Percentiles rank a stretch among this genome's conserved stretches.
Conservation (phyloP, 2,797 vertebrate genomes). For the Phalanger gymnotis region DNA sequence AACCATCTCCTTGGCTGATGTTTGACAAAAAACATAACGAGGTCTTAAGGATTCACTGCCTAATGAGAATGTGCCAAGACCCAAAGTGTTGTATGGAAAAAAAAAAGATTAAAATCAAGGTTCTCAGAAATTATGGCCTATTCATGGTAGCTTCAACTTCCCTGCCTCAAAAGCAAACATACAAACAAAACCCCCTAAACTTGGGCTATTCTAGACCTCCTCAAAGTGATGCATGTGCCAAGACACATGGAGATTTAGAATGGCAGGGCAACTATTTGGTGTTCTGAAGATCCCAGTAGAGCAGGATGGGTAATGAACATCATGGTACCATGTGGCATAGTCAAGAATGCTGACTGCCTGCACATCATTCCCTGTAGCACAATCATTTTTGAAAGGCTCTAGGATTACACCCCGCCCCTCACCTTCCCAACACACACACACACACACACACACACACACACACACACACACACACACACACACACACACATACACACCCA, state of each 20-base stretch:
- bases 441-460: no score
- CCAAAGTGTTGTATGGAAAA: conserved; percentile 11
- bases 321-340: background rate
- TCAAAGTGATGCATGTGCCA: background rate
- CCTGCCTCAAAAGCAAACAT: background rate
- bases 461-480: no score
- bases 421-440: no score
- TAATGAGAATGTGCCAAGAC: background rate
- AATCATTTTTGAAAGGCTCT: background rate
- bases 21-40: background rate
- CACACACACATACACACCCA: no score
- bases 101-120: conserved; percentile 4
- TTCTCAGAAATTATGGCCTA: conserved; percentile 6
- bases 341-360: background rate
- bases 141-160: background rate
- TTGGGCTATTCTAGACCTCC: background rate
- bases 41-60: background rate
- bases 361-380: background rate
- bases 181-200: background rate
- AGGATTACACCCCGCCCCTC: no score
- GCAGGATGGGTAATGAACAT: background rate
- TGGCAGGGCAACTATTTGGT: background rate
- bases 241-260: background rate
- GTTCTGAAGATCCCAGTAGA: background rate
- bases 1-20: conserved; percentile 10